Base-by-base conservation (phyloP, 35 echinoderm and acorn worm species). In the Eucidaris tribuloides region DNA sequence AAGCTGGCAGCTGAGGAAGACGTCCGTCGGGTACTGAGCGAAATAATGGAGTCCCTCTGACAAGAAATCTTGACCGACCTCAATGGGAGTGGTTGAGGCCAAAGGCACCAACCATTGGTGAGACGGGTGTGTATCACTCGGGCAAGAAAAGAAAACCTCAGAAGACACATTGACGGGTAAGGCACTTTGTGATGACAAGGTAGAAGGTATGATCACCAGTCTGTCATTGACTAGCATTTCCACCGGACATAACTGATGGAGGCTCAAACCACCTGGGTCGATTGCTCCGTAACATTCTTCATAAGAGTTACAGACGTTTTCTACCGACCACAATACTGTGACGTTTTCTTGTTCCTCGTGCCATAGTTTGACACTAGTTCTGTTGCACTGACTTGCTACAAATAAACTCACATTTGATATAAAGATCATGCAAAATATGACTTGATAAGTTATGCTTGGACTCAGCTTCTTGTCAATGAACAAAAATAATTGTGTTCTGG, bases 171-270 rank as follows among this genome's bases (percentile, higher is more conserved):
- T 74, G 35, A 74, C 68, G 0, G 68, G 68, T 44, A 74, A 19
- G 17, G 68, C 41, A 44, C 68, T 74, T 40, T 44, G 33, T 3
- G 68, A 41, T 44, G 68, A 74, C 24, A 74, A 25, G n/a, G 68
- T 13, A 14, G 68, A n/a, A 43, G 68, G 68, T 23, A 74, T 14
- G 68, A 74, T 74, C 68, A 74, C 68, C 68, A 74, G 68, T 74
- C 68, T 9, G 37, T 74, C 68, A 13, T 74, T 74, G 41, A 24
- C 41, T 36, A 42, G 68, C 22, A 74, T 74, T 40, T 74, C 68
- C 0, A 74, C 41, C 25, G 68, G 68, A 74, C 68, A 74, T 3
- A 74, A 40, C 38, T 74, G 68, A 11, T 74, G 68, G 68, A 35
- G 22, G 19, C 24, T 44, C 7, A 40, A 40, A 42, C 41, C 37